phyloP scores from a whole-genome alignment of 2,797 vertebrate species.

The Petrocephalus schoutedeni region DNA sequence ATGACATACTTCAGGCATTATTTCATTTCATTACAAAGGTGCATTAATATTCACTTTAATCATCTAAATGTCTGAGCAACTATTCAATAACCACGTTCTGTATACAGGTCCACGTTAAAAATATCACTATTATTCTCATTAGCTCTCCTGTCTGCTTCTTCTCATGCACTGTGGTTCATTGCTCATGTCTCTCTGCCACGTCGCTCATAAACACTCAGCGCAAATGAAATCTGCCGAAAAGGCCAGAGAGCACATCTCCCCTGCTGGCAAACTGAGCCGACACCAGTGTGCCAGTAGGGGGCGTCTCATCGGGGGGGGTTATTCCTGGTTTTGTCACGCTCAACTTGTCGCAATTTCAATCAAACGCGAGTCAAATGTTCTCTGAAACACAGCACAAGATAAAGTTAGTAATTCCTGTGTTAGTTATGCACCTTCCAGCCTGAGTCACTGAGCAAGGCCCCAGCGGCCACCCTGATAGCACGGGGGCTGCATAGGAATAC shows the following conservation, averaged over 20 bases:
- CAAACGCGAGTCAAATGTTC: slow-evolving; percentile 7
- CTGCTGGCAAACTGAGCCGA: neutral
- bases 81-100: neutral
- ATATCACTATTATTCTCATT: neutral
- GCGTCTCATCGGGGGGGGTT: neutral
- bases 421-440: neutral
- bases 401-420: neutral
- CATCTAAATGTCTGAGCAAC: neutral
- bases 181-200: neutral
- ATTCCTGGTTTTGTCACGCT: neutral
- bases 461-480: neutral
- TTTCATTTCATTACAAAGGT: neutral
- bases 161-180: neutral
- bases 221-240: neutral
- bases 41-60: neutral
- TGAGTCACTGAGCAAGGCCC: neutral
- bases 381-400: slow-evolving; percentile 17
- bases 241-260: neutral
- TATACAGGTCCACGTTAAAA: neutral
- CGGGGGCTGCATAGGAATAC: neutral
- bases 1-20: neutral
- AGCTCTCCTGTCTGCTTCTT: neutral
- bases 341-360: slow-evolving; percentile 7
- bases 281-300: neutral
- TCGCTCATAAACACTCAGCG: neutral